Conservation (phyloP, 2,888 invertebrate species). For the Auanema freiburgensis region DNA sequence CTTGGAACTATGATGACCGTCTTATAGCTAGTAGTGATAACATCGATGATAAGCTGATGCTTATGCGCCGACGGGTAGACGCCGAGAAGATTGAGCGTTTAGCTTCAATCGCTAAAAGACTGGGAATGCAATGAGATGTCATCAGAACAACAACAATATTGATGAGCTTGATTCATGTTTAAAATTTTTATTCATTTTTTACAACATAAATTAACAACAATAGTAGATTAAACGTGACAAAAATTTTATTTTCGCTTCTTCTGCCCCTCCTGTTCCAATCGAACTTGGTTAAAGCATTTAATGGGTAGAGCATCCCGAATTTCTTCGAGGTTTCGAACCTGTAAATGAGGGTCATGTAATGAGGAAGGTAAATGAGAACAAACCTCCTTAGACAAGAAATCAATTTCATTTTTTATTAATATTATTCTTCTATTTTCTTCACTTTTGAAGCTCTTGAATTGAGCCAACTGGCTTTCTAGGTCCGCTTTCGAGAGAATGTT, state of each 20-base stretch:
- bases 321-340: slow-evolving; percentile 81
- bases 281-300: slow-evolving; percentile 74
- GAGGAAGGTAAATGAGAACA: slow-evolving; percentile 9
- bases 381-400: slow-evolving; percentile 34
- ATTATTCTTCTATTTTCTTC: slow-evolving; percentile 35
- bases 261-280: slow-evolving; percentile 59
- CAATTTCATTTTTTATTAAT: slow-evolving; percentile 34
- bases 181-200: no score
- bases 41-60: no score
- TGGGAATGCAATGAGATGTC: no score
- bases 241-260: slow-evolving; percentile 25
- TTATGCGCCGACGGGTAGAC: no score
- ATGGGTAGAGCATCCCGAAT: slow-evolving; percentile 80
- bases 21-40: no score
- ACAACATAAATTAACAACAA: no score
- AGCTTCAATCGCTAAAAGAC: no score
- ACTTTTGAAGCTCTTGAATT: slow-evolving; percentile 23
- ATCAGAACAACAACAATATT: no score
- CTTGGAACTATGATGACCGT: slow-evolving; percentile 12
- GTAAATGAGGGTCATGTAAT: slow-evolving; percentile 17
- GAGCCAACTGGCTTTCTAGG: slow-evolving; percentile 36
- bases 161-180: no score
- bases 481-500: slow-evolving; percentile 34
- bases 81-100: no score
- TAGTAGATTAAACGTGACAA: slow-evolving; percentile 2